These are phyloP conservation scores for Corynorhinus townsendii DNA, from an alignment of 2,113 vertebrate species.

Conservation along the genomic window DNA sequence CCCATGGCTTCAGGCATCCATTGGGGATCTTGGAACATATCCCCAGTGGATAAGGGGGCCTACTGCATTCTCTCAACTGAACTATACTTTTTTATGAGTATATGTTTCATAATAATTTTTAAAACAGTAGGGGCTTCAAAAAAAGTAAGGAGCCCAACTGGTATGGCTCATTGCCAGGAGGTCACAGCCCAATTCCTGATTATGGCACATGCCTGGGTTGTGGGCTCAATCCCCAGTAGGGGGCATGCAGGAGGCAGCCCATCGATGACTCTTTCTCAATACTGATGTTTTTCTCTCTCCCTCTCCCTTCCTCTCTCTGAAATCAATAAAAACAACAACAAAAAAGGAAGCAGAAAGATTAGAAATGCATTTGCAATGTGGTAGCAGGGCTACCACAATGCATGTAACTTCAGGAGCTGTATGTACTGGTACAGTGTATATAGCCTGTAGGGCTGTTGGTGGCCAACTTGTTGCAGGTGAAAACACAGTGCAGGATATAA, in stretches of 20 bases:
- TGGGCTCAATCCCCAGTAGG: no score
- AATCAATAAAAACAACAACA: no score
- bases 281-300: no score
- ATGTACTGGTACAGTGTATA: background rate
- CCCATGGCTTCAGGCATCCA: background rate
- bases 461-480: background rate
- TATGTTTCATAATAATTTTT: background rate
- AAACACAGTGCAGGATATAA: background rate
- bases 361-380: background rate
- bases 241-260: no score
- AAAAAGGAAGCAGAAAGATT: background rate
- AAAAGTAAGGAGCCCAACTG: background rate
- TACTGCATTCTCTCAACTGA: background rate
- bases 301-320: no score
- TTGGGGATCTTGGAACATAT: no score
- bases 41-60: background rate
- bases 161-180: no score
- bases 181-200: no score
- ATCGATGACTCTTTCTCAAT: no score
- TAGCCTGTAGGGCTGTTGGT: accelerated
- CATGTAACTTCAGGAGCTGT: background rate
- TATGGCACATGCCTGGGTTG: no score
- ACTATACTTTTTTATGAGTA: background rate
- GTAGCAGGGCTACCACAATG: background rate
- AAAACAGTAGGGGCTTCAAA: background rate